Percentiles rank a stretch among this genome's conserved stretches.
Conservation (phyloP, 2,888 invertebrate genomes). For the Myathropa florea region DNA sequence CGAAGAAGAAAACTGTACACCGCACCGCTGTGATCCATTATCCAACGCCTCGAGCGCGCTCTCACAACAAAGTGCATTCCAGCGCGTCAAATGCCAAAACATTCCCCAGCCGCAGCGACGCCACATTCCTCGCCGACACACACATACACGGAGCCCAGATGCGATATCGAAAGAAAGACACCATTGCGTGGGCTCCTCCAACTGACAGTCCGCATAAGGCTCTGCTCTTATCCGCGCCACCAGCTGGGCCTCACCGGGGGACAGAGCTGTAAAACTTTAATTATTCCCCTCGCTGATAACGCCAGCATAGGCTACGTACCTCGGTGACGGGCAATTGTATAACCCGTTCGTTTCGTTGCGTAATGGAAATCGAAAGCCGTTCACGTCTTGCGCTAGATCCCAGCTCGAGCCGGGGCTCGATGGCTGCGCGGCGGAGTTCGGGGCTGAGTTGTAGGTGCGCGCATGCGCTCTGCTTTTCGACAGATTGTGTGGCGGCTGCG, state of each 20-base stretch:
- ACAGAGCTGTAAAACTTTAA: slow-evolving; percentile 44
- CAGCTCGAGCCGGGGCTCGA: neutral
- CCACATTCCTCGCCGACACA: slow-evolving; percentile 32
- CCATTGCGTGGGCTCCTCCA: slow-evolving; percentile 46
- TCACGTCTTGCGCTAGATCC: slow-evolving; percentile 31
- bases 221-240: slow-evolving; percentile 1
- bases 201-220: neutral
- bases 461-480: neutral
- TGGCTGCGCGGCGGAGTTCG: neutral
- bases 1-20: neutral
- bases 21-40: neutral
- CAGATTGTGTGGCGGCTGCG: neutral
- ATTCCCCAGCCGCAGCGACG: slow-evolving; percentile 46
- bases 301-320: neutral
- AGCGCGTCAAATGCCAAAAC: slow-evolving; percentile 50
- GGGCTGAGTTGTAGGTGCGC: neutral
- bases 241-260: no score
- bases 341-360: slow-evolving; percentile 66
- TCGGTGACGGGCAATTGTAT: slow-evolving; percentile 40
- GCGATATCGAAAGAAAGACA: neutral
- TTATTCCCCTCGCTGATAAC: slow-evolving; percentile 54
- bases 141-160: neutral
- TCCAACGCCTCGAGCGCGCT: neutral
- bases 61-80: slow-evolving; percentile 47
- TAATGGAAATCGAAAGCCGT: slow-evolving; percentile 62